Evolutionary conservation across 2,888 invertebrate species (phyloP), one percentile per base, ranked within the genome.

Genomic region (Eupithecia vulgata): DNA sequence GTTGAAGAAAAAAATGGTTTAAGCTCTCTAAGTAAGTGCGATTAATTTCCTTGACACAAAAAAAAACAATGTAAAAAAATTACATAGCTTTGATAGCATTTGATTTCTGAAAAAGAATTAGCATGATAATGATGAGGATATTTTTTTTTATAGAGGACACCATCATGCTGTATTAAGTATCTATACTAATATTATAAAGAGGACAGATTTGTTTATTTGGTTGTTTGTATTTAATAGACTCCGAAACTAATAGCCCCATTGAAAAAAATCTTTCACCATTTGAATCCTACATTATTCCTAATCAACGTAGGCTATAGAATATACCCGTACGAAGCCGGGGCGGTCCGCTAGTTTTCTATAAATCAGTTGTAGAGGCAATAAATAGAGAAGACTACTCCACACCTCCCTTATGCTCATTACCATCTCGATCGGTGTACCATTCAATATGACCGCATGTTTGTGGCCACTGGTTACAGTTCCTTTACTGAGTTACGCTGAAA

Each of bases 401-500:
- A 0, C 52, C 40, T 72, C 77, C 79, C 68, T 40, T 79, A 42
- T 52, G 71, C 67, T 62, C 68, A 48, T 72, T 68, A 69, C 59
- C 75, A 77, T 76, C 76, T 74, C 68, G 69, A 75, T 78, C 73
- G 79, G 80, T 80, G 76, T 85, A 75, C 75, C 70, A 82, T 83
- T 82, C 80, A 67, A 79, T 75, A 76, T 73, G 67, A 84, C 86
- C 83, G 83, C 86, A 82, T 81, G 84, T 83, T 84, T 83, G 83
- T 66, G 81, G 83, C 62, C 73, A 21, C 52, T 40, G 57, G 35
- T 17, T 69, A 70, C 45, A 37, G 21, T 40, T 42, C 40, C 65
- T 64, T n/a, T 42, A 65, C 65, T 42, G 65, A 65, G 21, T 65
- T 65, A 65, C 65, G 40, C 17, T 40, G n/a, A 65, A 40, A 40